Conservation (phyloP, 2,888 invertebrate genomes). For the Calameuta idolon region DNA sequence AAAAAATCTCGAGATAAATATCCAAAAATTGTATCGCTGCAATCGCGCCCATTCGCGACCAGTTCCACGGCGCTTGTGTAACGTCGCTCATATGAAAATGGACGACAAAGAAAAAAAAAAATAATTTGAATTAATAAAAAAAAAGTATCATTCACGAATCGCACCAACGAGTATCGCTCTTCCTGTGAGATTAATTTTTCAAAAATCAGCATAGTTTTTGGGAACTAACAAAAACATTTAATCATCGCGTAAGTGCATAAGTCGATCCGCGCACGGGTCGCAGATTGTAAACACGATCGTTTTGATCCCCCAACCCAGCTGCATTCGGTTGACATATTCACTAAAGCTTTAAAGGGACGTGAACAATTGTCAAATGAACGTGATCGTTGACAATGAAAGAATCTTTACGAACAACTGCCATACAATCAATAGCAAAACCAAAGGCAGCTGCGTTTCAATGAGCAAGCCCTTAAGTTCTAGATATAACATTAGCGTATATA, state of each 20-base stretch:
- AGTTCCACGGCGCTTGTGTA: neutral
- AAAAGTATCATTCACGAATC: neutral
- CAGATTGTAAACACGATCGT: conserved; percentile 24
- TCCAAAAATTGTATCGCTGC: neutral
- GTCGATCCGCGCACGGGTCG: neutral
- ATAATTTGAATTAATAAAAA: neutral
- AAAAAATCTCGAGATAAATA: neutral
- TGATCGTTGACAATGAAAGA: neutral
- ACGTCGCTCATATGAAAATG: neutral
- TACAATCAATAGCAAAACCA: conserved; percentile 8
- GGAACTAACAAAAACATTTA: neutral
- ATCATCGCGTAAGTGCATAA: neutral
- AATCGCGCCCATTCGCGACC: neutral
- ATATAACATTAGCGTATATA: conserved; percentile 1
- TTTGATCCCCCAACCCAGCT: conserved; percentile 48
- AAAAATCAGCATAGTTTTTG: neutral
- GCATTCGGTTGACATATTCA: conserved; percentile 31
- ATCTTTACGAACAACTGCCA: conserved; percentile 6
- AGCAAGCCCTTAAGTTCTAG: conserved; percentile 34
- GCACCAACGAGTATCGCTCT: neutral
- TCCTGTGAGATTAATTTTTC: neutral
- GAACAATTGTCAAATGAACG: conserved; percentile 3
- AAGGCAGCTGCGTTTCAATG: conserved; percentile 31
- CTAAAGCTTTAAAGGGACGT: neutral
- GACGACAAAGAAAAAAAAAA: neutral